A percentile compares a stretch with the other conserved stretches of the same genome.
Conservation (phyloP, 2,888 invertebrate genomes). For the Rhaphigaster nebulosa region DNA sequence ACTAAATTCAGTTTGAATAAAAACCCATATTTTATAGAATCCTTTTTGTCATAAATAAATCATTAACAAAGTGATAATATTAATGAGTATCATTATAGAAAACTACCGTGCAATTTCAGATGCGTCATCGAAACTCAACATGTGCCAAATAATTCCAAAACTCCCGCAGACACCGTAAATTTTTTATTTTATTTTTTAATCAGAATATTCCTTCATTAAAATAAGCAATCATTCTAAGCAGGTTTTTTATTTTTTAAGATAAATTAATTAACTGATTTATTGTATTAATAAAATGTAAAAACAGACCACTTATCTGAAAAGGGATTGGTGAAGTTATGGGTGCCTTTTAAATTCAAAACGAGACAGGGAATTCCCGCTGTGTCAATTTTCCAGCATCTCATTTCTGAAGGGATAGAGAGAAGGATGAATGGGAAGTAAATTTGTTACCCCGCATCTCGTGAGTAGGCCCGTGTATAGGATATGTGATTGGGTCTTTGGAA, state of each 20-base stretch:
- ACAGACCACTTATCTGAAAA: neutral
- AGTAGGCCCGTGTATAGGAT: neutral
- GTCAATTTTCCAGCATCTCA: conserved; percentile 2
- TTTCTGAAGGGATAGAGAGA: neutral
- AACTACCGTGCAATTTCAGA: too few relatives aligned
- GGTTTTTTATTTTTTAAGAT: neutral
- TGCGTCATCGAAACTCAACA: too few relatives aligned
- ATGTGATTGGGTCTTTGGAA: conserved; percentile 28
- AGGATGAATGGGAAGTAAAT: conserved; percentile 2
- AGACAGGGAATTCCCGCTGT: neutral
- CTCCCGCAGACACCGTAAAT: too few relatives aligned
- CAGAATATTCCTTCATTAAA: too few relatives aligned
- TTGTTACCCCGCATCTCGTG: neutral
- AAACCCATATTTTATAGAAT: too few relatives aligned
- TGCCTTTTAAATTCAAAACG: conserved; percentile 4
- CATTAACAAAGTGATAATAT: too few relatives aligned
- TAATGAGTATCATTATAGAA: too few relatives aligned
- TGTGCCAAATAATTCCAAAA: too few relatives aligned
- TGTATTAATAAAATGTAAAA: neutral
- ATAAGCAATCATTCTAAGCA: too few relatives aligned
- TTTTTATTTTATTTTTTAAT: too few relatives aligned
- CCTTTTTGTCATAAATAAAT: too few relatives aligned
- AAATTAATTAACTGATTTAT: neutral
- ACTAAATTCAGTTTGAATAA: too few relatives aligned
- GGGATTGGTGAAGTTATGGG: neutral